These are phyloP conservation scores for Tylochromis polylepis DNA, from an alignment of 2,113 vertebrate genomes.

Conservation along the genomic window DNA sequence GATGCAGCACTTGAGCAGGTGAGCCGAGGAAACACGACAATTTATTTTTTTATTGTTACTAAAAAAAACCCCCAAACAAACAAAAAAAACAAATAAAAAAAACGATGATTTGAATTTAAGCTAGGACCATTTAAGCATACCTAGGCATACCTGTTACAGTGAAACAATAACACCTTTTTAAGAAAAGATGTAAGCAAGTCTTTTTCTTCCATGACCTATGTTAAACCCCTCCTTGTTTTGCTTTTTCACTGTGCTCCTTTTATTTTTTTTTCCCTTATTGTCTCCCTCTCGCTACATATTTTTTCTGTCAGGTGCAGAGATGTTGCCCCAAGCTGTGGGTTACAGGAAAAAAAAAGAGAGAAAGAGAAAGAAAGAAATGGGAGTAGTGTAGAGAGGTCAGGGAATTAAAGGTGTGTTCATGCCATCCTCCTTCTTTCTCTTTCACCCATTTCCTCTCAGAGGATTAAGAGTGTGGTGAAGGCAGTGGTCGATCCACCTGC, in stretches of 20 bases:
- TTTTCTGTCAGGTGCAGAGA: neutral
- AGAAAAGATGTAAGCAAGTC: neutral
- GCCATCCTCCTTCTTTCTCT: neutral
- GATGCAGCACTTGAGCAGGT: constrained; percentile 36
- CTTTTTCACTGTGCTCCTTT: neutral
- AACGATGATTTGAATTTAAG: neutral
- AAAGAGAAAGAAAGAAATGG: neutral
- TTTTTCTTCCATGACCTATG: constrained; percentile 9
- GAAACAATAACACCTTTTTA: neutral
- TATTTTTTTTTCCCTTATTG: neutral
- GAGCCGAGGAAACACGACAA: neutral
- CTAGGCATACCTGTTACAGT: neutral
- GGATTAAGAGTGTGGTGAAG: neutral
- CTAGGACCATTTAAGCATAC: neutral
- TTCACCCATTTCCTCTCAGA: neutral
- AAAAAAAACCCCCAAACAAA: neutral
- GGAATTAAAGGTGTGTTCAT: neutral
- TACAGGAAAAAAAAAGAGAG: neutral
- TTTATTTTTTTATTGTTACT: neutral
- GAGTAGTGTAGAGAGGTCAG: neutral
- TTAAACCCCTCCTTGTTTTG: neutral
- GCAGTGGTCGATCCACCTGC: constrained; percentile 30
- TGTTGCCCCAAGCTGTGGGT: neutral
- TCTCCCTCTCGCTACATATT: neutral
- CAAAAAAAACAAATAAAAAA: too few species aligned